Evolutionary conservation across 2,113 vertebrate genomes (phyloP).

Genomic region (Amphilophus citrinellus): DNA sequence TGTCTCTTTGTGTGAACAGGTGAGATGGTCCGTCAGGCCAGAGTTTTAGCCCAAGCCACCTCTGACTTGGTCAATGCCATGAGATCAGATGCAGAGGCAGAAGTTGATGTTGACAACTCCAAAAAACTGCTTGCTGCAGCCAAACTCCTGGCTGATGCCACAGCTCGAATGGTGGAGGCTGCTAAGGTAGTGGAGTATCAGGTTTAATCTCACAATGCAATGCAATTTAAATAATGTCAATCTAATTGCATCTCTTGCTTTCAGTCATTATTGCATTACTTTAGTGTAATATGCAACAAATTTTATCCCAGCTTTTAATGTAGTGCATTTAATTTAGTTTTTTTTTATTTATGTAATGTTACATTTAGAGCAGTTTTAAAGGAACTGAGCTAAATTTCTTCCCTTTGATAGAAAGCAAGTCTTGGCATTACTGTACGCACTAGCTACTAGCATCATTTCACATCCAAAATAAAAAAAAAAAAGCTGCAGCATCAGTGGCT

Average conservation of each 20-base stretch:
- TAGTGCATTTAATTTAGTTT: background rate
- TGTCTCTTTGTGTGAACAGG: constrained; percentile 77
- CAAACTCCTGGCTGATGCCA: constrained; percentile 96
- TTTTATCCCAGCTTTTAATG: background rate
- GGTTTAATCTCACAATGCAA: background rate
- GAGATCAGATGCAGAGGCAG: constrained; percentile 96
- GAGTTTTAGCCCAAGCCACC: constrained; percentile 97
- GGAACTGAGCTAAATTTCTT: constrained; percentile 22
- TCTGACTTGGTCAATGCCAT: constrained; percentile 97
- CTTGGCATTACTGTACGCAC: constrained; percentile 20
- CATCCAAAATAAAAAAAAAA: constrained; percentile 42
- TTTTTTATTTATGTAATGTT: background rate
- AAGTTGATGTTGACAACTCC: constrained; percentile 97
- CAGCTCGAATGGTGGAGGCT: constrained; percentile 98
- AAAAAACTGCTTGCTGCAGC: constrained; percentile 98
- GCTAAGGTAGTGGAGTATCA: constrained; percentile 89
- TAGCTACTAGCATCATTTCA: constrained; percentile 34
- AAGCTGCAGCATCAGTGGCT: constrained; percentile 47
- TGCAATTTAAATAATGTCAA: background rate
- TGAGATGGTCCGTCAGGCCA: constrained; percentile 97
- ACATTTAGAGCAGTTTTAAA: background rate
- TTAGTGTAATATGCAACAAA: background rate
- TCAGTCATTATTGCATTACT: background rate
- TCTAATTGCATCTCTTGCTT: background rate
- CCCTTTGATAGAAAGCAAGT: constrained; percentile 39